Base-by-base conservation (phyloP, 1,140 invertebrate species). In the Nilaparvata lugens region DNA sequence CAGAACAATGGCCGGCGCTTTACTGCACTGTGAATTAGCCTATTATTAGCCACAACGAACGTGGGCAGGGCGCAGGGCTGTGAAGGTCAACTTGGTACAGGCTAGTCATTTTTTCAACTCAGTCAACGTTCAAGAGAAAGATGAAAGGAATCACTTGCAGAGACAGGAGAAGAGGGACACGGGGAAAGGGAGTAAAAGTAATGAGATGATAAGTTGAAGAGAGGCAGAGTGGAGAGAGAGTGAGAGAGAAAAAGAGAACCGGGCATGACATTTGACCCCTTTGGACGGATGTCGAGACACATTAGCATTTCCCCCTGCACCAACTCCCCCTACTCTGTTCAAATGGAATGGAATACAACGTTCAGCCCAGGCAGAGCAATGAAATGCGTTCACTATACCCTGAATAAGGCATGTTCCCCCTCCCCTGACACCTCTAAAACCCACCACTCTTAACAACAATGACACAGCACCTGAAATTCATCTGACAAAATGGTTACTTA, bases 121-220 rank as follows among this genome's bases (percentile, higher is more conserved):
- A 56, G 24, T 23, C 54, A 59, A 67, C n/a, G n/a, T n/a, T n/a
- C n/a, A n/a, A n/a, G 64, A 58, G 52, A 54, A 56, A 58, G 40
- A 24, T 42, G 53, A 18, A 42, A 24, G 19, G 28, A 38, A 23
- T n/a, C 31, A 13, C 18, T 21, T 23, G 52, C 31, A 28, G 40
- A 54, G 53, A 60, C 52, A 23, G 11, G 55, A 52, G 16, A 38
- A 40, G 48, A 31, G 45, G 25, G 28, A n/a, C 19, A 58, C 16
- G 53, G 54, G 18, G 61, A 64, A n/a, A 35, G 65, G 56, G 57
- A 66, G 67, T 51, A 55, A 57, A 61, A 43, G 40, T 56, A 56
- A 40, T 60, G 60, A n/a, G 13, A 55, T 21, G 51, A 58, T 48
- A 9, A 40, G 53, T 25, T 52, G 28, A 11, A 53, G n/a, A 64